Percentiles rank a stretch among this genome's conserved stretches.
phyloP scores from a whole-genome alignment of 1,140 invertebrate species.

The Drosophila baimaii region DNA sequence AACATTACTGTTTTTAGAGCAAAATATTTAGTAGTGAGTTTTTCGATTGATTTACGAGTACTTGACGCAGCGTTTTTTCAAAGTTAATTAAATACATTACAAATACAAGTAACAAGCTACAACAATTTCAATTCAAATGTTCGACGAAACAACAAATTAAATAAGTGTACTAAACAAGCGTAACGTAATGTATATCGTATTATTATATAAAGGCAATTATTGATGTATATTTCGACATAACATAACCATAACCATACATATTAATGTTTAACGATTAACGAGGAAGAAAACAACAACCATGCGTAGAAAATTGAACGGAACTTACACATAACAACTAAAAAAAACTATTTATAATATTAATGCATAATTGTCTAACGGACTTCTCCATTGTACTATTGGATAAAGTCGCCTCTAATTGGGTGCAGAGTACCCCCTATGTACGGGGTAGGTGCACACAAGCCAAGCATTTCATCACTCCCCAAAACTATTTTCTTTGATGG shows the following conservation, averaged over 20 bases:
- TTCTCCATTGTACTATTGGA: constrained; percentile 35
- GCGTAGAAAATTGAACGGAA: constrained; percentile 75
- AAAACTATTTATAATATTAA: constrained; percentile 30
- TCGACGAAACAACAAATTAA: constrained; percentile 79
- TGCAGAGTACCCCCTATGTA: constrained; percentile 18
- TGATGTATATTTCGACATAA: constrained; percentile 73
- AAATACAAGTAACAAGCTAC: constrained; percentile 40
- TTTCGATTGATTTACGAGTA: constrained; percentile 72
- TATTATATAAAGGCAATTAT: constrained; percentile 67
- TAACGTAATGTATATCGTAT: constrained; percentile 58
- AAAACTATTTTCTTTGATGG: constrained; percentile 73
- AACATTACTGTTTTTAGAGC: constrained; percentile 47
- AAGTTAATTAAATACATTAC: constrained; percentile 60
- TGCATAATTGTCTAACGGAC: constrained; percentile 53
- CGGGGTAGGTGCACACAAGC: constrained; percentile 28
- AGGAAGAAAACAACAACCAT: constrained; percentile 70
- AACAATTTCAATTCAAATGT: constrained; percentile 68
- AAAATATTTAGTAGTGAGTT: constrained; percentile 75
- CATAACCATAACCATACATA: constrained; percentile 49
- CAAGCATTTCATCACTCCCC: constrained; percentile 55
- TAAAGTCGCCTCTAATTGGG: constrained; percentile 34
- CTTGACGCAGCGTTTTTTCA: constrained; percentile 64
- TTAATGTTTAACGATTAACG: constrained; percentile 35
- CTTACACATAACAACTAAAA: constrained; percentile 63
- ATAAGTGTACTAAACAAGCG: constrained; percentile 73